Base-by-base conservation (phyloP, 2,797 vertebrate species). In the Meriones psammophilus region DNA sequence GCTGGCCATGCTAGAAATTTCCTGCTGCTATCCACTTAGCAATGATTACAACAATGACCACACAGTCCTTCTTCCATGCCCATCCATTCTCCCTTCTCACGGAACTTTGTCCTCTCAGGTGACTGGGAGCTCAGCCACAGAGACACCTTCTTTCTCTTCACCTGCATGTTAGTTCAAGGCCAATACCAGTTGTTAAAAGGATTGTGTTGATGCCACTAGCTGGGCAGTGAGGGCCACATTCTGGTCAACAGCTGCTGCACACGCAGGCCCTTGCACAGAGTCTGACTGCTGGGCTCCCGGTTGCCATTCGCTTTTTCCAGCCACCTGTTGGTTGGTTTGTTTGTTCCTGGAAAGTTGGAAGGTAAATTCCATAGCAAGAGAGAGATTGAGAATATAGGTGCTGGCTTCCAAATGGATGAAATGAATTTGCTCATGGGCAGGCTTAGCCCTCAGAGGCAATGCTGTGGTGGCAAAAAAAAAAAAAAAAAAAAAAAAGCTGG, bases 381-480 rank as follows among this genome's bases (percentile, higher is more conserved):
- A 78, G 46, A 42, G 2, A 3, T n/a, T 39, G 81, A 69, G 60
- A 1, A 3, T 14, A 15, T 30, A 81, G 79, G 56, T 73, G 58
- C 50, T 33, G 7, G 24, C 9, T 60, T 95, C 66, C 56, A 88
- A 88, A 74, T 64, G 30, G 64, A 60, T 3, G 91, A 95, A 87
- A 54, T 17, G 92, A 91, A 39, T 78, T 85, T 86, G 42, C 33
- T 22, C 36, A 28, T 3, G 66, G 88, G 79, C 60, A 50, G 5
- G 5, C 1, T 50, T 50, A 77, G 94, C 68, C 54, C 39, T 26
- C 42, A 86, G 36, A 80, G 62, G 91, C 17, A 14, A 89, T 86
- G 80, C 86, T 46, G 28, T 30, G 84, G 54, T 91, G 88, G 90
- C 81, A 81, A 87, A 81, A 74, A 74, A 42, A 42, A 39, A 39